Percentiles rank a stretch among this genome's conserved stretches.
These are phyloP conservation scores for Enteromius viviparus DNA, from an alignment of 2,797 vertebrate genomes.

Conservation along the genomic window DNA sequence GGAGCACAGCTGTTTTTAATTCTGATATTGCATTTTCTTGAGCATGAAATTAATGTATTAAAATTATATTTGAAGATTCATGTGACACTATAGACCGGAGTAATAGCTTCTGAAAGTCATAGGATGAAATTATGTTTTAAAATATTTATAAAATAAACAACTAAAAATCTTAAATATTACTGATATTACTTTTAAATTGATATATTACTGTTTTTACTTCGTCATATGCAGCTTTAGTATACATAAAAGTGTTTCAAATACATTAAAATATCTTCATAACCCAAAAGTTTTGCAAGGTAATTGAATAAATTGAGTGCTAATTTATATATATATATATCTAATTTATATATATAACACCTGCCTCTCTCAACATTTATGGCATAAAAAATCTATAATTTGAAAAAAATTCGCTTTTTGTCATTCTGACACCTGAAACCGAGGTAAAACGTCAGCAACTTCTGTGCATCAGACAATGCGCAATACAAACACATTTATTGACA, in stretches of 20 bases:
- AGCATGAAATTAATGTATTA: not conserved
- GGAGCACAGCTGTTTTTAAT: not conserved
- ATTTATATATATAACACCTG: not conserved
- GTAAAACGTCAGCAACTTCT: not conserved
- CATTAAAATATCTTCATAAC: not conserved
- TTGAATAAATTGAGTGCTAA: not conserved
- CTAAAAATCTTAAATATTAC: not conserved
- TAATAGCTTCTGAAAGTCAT: not conserved
- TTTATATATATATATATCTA: not conserved
- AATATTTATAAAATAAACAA: not conserved
- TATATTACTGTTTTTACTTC: not conserved
- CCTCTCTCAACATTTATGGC: not conserved
- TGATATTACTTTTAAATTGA: not conserved
- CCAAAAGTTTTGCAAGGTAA: no score
- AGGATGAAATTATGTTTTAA: not conserved
- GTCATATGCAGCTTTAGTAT: not conserved
- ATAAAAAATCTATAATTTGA: not conserved
- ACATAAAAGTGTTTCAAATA: not conserved
- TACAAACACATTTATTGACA: slow-evolving; percentile 47
- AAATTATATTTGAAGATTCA: not conserved
- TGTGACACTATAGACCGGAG: not conserved
- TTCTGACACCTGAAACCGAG: not conserved
- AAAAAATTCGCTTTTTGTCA: not conserved
- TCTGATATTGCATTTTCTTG: not conserved
- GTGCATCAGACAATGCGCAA: slow-evolving; percentile 18